Percentiles rank a stretch among this genome's conserved stretches.
Conservation (phyloP, 2,797 vertebrate genomes). For the Sorex maritimensis region DNA sequence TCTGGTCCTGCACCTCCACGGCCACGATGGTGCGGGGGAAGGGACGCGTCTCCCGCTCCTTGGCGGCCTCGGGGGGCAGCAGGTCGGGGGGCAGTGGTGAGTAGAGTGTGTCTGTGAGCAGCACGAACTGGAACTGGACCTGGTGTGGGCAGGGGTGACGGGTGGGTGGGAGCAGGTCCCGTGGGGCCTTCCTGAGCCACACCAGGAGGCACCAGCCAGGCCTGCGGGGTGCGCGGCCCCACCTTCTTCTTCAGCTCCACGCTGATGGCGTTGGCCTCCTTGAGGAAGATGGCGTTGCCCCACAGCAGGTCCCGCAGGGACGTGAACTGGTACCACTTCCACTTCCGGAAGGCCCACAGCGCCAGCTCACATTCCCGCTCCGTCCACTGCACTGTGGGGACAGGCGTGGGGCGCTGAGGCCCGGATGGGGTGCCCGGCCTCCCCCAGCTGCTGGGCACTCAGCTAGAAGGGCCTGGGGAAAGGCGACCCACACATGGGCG, state of each 20-base stretch:
- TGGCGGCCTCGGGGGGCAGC: conserved; percentile 93
- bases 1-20: conserved; percentile 98
- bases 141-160: conserved; percentile 76
- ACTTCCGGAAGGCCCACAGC: conserved; percentile 97
- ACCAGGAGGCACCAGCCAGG: no score
- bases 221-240: not conserved
- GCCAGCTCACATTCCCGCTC: conserved; percentile 96
- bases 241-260: conserved; percentile 99
- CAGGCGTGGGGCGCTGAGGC: not conserved
- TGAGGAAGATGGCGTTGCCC: conserved; percentile 99
- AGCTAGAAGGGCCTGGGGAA: no score
- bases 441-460: no score
- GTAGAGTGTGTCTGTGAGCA: conserved; percentile 98
- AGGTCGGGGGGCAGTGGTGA: conserved; percentile 97
- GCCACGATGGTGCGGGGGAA: conserved; percentile 98
- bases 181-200: not conserved
- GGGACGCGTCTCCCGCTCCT: conserved; percentile 95
- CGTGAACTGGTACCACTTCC: conserved; percentile 99
- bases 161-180: not conserved
- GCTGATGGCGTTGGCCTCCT: conserved; percentile 99
- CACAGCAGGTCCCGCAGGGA: conserved; percentile 97
- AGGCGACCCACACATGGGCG: no score
- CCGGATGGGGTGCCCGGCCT: not conserved
- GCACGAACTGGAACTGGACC: conserved; percentile 99
- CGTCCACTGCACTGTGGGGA: conserved; percentile 95